Base-by-base conservation (phyloP, 2,113 vertebrate species). In the Thunnus maccoyii region DNA sequence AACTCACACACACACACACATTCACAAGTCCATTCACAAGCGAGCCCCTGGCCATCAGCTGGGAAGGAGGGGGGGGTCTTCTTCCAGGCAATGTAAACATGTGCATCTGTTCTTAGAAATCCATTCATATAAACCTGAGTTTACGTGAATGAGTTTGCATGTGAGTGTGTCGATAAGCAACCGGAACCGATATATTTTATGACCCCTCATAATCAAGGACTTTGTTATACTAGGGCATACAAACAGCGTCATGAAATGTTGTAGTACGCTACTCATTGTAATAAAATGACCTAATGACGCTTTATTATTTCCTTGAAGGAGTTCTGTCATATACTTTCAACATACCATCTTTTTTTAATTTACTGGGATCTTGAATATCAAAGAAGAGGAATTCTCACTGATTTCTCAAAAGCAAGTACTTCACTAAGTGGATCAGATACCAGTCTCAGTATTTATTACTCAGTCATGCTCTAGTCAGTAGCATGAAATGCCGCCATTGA, bases 21-120 rank as follows among this genome's bases (percentile, higher is more conserved):
- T 27, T 48, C 51, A 30, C 50, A 17, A 8, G 30, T 52, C 57
- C 55, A 80, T 75, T 78, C 27, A 62, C 25, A 58, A 20, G 14
- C 6, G 50, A 70, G 58, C n/a, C 58, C 47, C 54, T 44, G 58
- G 52, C 54, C 52, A 74, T 72, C 65, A 81, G 72, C 48, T 68
- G 46, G 36, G 32, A 78, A 67, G 27, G 27, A 4, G 27, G 27
- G 27, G 22, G 17, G 17, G 50, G n/a, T 82, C 52, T 74, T n/a
- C 22, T 67, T 72, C 8, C 12, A 69, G 44, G 16, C 17, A 71
- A 74, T 22, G 30, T 52, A 74, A 77, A 80, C 51, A 72, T 17
- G 67, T 67, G 46, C 51, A 77, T 75, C 48, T 82, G 58, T 41
- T 79, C 36, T n/a, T 27, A 25, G 3, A 54, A 69, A 48, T 36